phyloP scores from a whole-genome alignment of 2,113 vertebrate species.

The Gnathochromis pfefferi region DNA sequence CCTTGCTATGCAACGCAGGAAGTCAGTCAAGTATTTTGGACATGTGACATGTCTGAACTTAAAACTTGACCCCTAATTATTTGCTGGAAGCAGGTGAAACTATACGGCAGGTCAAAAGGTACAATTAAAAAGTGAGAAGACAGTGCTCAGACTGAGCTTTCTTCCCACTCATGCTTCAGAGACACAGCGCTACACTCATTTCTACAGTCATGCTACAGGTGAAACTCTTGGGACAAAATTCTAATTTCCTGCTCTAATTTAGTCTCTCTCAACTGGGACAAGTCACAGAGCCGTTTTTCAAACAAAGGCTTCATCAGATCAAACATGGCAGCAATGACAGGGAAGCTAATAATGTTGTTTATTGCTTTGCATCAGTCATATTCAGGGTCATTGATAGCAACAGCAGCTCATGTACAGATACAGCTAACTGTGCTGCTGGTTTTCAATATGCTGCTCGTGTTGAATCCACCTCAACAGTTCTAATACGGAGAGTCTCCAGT shows the following conservation, averaged over 20 bases:
- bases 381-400: not conserved
- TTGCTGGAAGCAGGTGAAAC: not conserved
- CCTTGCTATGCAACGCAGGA: not conserved
- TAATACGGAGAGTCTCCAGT: conserved; percentile 38
- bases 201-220: not conserved
- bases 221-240: conserved; percentile 16
- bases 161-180: not conserved
- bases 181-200: conserved; percentile 1
- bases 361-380: not conserved
- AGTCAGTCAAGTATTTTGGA: not conserved
- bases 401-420: not conserved
- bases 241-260: conserved; percentile 44
- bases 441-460: conserved; percentile 27
- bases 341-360: not conserved
- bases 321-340: not conserved
- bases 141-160: not conserved
- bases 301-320: conserved; percentile 15
- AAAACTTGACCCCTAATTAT: not conserved
- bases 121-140: not conserved
- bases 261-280: conserved; percentile 2
- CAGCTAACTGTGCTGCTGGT: not conserved
- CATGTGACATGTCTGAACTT: not conserved
- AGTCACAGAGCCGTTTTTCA: conserved; percentile 2
- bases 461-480: conserved; percentile 38
- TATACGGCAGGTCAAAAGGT: not conserved